A percentile compares a stretch with the other conserved stretches of the same genome.
Conservation (phyloP, 2,113 vertebrate genomes). For the Oxyura jamaicensis region DNA sequence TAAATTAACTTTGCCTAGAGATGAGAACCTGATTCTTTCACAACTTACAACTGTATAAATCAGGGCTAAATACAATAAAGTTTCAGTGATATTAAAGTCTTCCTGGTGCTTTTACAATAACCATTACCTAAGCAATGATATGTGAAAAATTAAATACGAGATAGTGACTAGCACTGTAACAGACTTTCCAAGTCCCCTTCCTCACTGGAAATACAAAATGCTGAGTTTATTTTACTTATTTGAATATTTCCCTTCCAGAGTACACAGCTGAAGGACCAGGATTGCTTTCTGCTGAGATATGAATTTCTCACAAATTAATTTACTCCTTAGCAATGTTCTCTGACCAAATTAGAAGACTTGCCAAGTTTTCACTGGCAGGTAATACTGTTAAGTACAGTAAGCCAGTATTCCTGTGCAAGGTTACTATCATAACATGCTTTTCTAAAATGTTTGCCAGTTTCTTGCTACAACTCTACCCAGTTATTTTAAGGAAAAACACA, state of each 20-base stretch:
- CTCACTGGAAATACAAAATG: not conserved
- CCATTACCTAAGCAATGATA: not conserved
- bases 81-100: not conserved
- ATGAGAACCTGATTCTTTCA: not conserved
- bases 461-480: not conserved
- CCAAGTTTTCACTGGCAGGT: constrained; percentile 54
- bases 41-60: not conserved
- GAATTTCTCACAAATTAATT: constrained; percentile 34
- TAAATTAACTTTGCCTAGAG: not conserved
- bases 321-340: not conserved
- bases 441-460: not conserved
- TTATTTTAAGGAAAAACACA: not conserved
- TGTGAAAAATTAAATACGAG: not conserved
- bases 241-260: not conserved
- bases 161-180: not conserved
- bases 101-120: not conserved
- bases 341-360: constrained; percentile 15
- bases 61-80: not conserved
- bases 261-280: not conserved
- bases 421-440: not conserved
- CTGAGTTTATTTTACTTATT: not conserved
- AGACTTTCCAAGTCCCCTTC: not conserved
- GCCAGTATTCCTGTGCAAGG: not conserved
- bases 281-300: constrained; percentile 33
- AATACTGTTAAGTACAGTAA: not conserved